Evolutionary conservation across 2,113 vertebrate genomes (phyloP).

Genomic region (Aplodontia rufa): DNA sequence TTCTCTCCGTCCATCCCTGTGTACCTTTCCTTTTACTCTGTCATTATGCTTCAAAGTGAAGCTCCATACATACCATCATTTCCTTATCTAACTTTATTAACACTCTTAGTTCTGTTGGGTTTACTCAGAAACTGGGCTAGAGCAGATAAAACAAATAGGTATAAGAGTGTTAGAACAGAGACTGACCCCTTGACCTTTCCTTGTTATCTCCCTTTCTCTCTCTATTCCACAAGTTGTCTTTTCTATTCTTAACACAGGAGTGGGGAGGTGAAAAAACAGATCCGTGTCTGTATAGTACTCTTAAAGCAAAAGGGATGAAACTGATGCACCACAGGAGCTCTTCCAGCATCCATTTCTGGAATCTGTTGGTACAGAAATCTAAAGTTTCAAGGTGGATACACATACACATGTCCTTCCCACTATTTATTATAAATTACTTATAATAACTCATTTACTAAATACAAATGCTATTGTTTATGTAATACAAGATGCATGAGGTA

Average conservation of each 20-base stretch:
- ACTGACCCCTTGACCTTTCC: not conserved
- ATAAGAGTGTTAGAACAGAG: not conserved
- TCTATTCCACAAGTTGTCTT: not conserved
- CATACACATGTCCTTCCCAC: not conserved
- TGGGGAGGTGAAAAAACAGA: not conserved
- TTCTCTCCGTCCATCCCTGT: not conserved
- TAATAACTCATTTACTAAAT: constrained; percentile 60
- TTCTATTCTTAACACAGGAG: not conserved
- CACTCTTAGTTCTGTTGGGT: not conserved
- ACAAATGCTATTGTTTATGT: constrained; percentile 68
- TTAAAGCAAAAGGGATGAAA: not conserved
- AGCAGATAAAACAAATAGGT: not conserved
- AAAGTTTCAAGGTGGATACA: constrained; percentile 46
- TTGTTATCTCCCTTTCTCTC: not conserved
- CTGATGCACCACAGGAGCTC: not conserved
- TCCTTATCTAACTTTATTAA: not conserved
- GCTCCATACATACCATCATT: not conserved
- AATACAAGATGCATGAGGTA: constrained; percentile 63
- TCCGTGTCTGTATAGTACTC: not conserved
- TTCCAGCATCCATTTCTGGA: not conserved
- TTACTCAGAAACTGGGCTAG: not conserved
- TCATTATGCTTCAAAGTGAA: not conserved
- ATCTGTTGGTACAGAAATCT: constrained; percentile 11
- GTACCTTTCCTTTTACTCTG: not conserved
- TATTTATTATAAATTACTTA: constrained; percentile 49